Percentiles rank a stretch among this genome's conserved stretches.
Evolutionary conservation across 2,888 invertebrate species (phyloP).

Genomic region (Sarcophaga caerulescens): DNA sequence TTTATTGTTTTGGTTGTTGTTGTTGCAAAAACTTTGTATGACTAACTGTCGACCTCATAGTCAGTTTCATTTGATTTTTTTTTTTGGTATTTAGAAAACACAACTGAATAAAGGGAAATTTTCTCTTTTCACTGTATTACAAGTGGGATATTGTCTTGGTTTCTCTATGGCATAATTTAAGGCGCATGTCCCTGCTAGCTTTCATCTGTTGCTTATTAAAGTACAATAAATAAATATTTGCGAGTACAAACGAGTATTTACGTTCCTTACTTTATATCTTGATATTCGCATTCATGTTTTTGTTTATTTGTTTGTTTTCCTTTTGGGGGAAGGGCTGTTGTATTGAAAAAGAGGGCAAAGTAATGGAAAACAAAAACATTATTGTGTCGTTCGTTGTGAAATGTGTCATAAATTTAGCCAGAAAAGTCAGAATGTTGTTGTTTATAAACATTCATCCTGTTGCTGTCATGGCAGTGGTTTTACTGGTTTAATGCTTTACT

Average conservation of each 20-base stretch:
- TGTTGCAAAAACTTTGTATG: not conserved
- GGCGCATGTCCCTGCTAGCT: conserved; percentile 52
- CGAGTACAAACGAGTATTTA: conserved; percentile 1
- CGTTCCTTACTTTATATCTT: not conserved
- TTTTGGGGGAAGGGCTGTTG: not conserved
- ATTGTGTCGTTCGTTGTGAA: not conserved
- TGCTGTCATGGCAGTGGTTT: conserved; percentile 59
- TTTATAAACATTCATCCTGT: conserved; percentile 65
- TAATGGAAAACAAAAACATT: conserved; percentile 6
- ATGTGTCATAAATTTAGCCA: conserved; percentile 50
- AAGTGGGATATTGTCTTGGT: not conserved
- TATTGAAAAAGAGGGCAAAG: not conserved
- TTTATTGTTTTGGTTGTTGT: conserved; percentile 7
- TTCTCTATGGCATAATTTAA: not conserved
- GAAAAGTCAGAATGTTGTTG: conserved; percentile 47
- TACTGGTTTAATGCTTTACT: conserved; percentile 42
- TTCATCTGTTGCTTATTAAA: conserved; percentile 64
- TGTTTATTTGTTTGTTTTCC: no score
- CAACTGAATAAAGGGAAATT: conserved; percentile 51
- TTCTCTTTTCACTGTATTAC: not conserved
- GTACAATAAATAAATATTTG: not conserved
- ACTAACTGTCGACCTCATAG: no score
- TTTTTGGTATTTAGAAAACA: not conserved
- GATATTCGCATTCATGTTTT: not conserved
- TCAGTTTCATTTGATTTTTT: not conserved